Conservation (phyloP, 1,140 invertebrate species). For the Anastatus disparis region DNA sequence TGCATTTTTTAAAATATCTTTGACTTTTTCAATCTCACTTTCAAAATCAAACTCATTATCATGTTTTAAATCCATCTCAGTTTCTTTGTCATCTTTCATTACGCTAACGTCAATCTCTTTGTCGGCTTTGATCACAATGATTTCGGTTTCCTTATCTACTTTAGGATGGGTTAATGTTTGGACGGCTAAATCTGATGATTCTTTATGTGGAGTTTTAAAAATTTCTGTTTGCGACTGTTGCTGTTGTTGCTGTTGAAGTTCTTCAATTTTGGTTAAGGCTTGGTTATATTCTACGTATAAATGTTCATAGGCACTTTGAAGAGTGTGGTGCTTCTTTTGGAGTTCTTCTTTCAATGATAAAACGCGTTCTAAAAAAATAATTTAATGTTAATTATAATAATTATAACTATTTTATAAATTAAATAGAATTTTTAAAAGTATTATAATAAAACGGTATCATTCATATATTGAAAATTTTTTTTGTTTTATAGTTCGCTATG, state of each 20-base stretch:
- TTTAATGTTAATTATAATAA: no score
- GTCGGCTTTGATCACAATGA: neutral
- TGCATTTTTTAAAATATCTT: slow-evolving; percentile 55
- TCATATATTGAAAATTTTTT: no score
- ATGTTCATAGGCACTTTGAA: slow-evolving; percentile 61
- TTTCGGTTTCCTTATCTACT: slow-evolving; percentile 5
- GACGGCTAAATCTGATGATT: slow-evolving; percentile 6
- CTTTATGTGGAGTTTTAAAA: neutral
- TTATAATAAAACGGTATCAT: no score
- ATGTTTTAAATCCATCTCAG: neutral
- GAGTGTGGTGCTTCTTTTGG: slow-evolving; percentile 68
- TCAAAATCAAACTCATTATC: neutral
- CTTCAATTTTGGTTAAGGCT: slow-evolving; percentile 49
- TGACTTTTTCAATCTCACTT: slow-evolving; percentile 46
- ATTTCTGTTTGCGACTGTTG: slow-evolving; percentile 20
- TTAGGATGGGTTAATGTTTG: neutral
- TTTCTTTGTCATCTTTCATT: neutral
- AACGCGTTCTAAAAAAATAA: slow-evolving; percentile 66
- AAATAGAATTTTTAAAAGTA: no score
- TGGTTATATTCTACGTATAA: slow-evolving; percentile 61
- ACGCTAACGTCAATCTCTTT: neutral
- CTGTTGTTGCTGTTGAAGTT: slow-evolving; percentile 35
- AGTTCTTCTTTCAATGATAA: slow-evolving; percentile 72
- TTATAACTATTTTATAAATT: no score
- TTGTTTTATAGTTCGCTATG: no score